Conservation (phyloP, 2,888 invertebrate genomes). For the Sarcophaga subvicina region DNA sequence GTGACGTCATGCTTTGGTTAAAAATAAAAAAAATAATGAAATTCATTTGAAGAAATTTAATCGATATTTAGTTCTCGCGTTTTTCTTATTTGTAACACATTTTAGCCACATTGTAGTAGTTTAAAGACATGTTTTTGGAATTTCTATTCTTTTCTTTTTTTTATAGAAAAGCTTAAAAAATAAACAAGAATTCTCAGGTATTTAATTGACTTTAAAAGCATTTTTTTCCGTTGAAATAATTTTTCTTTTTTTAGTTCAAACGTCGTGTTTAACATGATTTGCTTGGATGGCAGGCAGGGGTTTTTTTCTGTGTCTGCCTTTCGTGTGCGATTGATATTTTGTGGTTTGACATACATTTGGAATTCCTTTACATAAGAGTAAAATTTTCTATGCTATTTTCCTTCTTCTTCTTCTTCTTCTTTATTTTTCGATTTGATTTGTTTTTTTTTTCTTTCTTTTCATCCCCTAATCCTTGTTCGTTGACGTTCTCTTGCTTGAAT, state of each 20-base stretch:
- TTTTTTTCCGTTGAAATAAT: no score
- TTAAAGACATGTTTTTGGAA: neutral
- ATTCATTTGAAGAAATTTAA: neutral
- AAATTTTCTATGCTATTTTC: neutral
- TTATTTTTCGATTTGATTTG: neutral
- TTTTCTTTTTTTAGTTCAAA: no score
- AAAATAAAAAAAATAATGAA: neutral
- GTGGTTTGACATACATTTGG: constrained; percentile 48
- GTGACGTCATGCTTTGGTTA: constrained; percentile 73
- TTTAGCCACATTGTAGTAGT: neutral
- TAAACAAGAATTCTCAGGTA: no score
- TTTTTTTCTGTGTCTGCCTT: neutral
- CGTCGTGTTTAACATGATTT: no score
- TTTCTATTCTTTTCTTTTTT: no score
- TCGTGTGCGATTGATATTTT: neutral
- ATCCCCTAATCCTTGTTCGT: constrained; percentile 46
- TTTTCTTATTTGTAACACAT: neutral
- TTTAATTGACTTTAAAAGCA: no score
- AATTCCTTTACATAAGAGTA: constrained; percentile 62
- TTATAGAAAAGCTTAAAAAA: no score
- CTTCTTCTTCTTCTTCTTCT: constrained; percentile 4
- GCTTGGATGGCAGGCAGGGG: neutral
- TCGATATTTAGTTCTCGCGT: constrained; percentile 26
- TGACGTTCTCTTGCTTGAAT: neutral
- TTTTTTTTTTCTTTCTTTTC: constrained; percentile 4